Conservation (phyloP, 2,888 invertebrate species). For the Ichneumoninae sp. region DNA sequence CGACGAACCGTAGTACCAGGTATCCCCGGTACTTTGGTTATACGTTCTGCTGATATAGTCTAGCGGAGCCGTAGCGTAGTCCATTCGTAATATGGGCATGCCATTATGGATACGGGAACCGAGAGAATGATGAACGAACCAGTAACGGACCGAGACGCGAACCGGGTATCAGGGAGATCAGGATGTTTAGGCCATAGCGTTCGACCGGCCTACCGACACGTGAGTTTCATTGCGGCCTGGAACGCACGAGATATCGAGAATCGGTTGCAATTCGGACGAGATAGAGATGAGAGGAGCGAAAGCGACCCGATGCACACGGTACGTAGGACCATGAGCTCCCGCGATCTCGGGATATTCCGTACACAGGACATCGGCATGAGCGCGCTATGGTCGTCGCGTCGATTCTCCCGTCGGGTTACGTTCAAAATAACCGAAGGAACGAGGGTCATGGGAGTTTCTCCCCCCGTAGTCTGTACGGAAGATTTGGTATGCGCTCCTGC, state of each 20-base stretch:
- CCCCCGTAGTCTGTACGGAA: constrained; percentile 9
- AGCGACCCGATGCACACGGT: neutral
- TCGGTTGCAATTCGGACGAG: constrained; percentile 15
- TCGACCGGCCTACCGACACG: constrained; percentile 14
- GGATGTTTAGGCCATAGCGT: constrained; percentile 54
- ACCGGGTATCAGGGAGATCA: constrained; percentile 26
- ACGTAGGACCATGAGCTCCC: constrained; percentile 6
- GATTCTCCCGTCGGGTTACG: constrained; percentile 23
- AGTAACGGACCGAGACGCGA: constrained; percentile 11
- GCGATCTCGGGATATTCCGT: constrained; percentile 40
- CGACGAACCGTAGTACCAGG: constrained; percentile 32
- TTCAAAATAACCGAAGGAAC: constrained; percentile 5
- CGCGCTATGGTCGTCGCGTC: constrained; percentile 21
- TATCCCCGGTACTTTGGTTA: constrained; percentile 33
- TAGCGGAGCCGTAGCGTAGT: constrained; percentile 2
- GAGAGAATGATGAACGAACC: constrained; percentile 19
- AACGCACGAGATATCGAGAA: constrained; percentile 56
- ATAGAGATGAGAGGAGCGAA: neutral
- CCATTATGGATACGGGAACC: constrained; percentile 16
- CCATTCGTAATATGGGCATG: constrained; percentile 22
- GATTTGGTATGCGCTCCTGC: constrained; percentile 12
- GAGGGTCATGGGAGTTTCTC: constrained; percentile 18
- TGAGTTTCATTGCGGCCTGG: constrained; percentile 47
- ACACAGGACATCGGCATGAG: constrained; percentile 30
- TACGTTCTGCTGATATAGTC: constrained; percentile 12